Conservation (phyloP, 2,797 vertebrate genomes). For the Halcyon leucocephala region DNA sequence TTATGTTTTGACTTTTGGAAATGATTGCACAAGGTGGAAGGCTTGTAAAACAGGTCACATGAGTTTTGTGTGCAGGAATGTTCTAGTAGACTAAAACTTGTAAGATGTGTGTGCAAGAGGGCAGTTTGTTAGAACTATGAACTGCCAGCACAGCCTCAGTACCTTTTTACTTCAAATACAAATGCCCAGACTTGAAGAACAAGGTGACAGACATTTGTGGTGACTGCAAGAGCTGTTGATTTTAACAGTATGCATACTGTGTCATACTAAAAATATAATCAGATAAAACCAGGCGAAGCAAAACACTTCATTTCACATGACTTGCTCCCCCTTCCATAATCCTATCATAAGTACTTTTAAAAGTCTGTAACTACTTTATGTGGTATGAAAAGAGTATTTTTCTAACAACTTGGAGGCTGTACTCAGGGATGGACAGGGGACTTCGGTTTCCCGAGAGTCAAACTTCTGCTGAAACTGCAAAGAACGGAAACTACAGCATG, state of each 20-base stretch:
- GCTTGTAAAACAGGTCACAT: background rate
- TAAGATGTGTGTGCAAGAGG: accelerated
- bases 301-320: background rate
- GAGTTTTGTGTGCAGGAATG: background rate
- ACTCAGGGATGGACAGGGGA: background rate
- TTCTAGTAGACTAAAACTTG: too few relatives aligned
- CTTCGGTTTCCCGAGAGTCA: background rate
- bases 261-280: background rate
- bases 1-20: background rate
- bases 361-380: background rate
- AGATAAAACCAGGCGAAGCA: background rate
- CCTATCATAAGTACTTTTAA: background rate
- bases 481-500: accelerated
- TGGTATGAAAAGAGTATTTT: background rate
- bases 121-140: background rate
- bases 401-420: background rate
- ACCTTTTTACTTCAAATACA: background rate
- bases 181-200: background rate
- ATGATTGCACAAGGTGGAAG: background rate
- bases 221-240: background rate
- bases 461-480: background rate
- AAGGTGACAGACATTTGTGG: background rate
- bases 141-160: background rate
- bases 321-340: background rate
- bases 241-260: background rate